Percentiles rank a stretch among this genome's conserved stretches.
phyloP scores from a whole-genome alignment of 2,888 invertebrate genomes.

The Cryptophagus acutangulus region DNA sequence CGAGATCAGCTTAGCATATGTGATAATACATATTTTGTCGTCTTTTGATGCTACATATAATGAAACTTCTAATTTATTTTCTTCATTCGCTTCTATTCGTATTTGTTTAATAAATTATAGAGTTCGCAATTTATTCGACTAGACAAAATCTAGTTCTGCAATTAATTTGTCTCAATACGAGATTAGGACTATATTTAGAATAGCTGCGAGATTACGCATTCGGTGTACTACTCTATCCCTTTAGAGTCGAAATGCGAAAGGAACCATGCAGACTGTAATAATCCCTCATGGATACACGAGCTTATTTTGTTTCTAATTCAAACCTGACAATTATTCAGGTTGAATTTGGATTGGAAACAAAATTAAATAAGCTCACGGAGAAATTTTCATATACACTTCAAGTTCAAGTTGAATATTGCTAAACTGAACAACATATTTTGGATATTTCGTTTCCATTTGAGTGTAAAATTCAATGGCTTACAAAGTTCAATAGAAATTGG shows the following conservation, averaged over 20 bases:
- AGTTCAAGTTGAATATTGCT: too few species aligned
- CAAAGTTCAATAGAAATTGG: too few species aligned
- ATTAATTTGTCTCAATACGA: slow-evolving; percentile 25
- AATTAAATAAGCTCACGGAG: too few species aligned
- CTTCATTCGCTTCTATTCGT: too few species aligned
- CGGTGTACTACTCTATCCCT: slow-evolving; percentile 18
- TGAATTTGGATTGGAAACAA: too few species aligned
- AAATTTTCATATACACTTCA: too few species aligned
- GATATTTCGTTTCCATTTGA: too few species aligned
- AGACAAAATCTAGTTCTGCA: slow-evolving; percentile 21
- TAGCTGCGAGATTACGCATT: slow-evolving; percentile 23
- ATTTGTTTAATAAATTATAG: background rate
- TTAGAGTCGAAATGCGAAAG: slow-evolving; percentile 17
- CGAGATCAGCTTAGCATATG: slow-evolving; percentile 27
- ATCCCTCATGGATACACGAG: slow-evolving; percentile 10
- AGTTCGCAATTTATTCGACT: background rate
- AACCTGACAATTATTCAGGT: background rate
- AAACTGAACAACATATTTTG: too few species aligned
- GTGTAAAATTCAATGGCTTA: too few species aligned
- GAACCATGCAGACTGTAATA: slow-evolving; percentile 12
- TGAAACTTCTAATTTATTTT: slow-evolving; percentile 4
- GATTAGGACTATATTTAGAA: slow-evolving; percentile 18
- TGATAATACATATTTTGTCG: slow-evolving; percentile 23
- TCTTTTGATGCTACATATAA: slow-evolving; percentile 18
- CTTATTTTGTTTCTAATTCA: background rate